A percentile compares a stretch with the other conserved stretches of the same genome.
Evolutionary conservation across 1,140 invertebrate genomes (phyloP).

Genomic region (Lethrus apterus): DNA sequence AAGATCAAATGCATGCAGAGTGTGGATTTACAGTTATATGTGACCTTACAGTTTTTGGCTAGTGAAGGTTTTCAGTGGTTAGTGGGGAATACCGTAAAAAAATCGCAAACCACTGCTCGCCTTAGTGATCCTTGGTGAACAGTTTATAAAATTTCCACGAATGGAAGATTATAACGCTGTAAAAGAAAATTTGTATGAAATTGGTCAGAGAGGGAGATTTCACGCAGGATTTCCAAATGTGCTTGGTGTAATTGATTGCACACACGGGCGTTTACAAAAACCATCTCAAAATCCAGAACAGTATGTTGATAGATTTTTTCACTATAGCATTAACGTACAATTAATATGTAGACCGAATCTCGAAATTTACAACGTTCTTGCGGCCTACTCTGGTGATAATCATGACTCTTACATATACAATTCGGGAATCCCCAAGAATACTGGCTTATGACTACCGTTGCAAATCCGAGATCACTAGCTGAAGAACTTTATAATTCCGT

Average conservation of each 20-base stretch:
- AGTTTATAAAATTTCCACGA: slow-evolving; percentile 14
- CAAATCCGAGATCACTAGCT: not conserved
- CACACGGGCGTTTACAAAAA: slow-evolving; percentile 7
- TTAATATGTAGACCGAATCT: slow-evolving; percentile 16
- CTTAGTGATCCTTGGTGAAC: too few species aligned
- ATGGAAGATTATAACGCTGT: not conserved
- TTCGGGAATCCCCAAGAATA: not conserved
- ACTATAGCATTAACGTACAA: slow-evolving; percentile 14
- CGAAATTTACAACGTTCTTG: slow-evolving; percentile 13
- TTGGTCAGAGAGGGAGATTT: slow-evolving; percentile 4
- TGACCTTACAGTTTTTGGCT: slow-evolving; percentile 7
- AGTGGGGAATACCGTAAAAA: not conserved
- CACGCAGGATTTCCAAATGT: slow-evolving; percentile 11
- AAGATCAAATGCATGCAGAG: not conserved
- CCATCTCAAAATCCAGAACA: not conserved
- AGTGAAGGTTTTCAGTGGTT: slow-evolving; percentile 6
- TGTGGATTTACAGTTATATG: slow-evolving; percentile 1
- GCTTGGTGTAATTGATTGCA: slow-evolving; percentile 8
- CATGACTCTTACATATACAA: not conserved
- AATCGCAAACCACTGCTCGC: too few species aligned
- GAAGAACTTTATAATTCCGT: slow-evolving; percentile 2
- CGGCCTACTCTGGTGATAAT: slow-evolving; percentile 11
- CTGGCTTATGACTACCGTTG: not conserved
- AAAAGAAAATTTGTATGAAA: slow-evolving; percentile 10
- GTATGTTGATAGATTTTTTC: too few species aligned